Base-by-base conservation (phyloP, 2,113 vertebrate genomes). In the Rhinogobius similis region DNA sequence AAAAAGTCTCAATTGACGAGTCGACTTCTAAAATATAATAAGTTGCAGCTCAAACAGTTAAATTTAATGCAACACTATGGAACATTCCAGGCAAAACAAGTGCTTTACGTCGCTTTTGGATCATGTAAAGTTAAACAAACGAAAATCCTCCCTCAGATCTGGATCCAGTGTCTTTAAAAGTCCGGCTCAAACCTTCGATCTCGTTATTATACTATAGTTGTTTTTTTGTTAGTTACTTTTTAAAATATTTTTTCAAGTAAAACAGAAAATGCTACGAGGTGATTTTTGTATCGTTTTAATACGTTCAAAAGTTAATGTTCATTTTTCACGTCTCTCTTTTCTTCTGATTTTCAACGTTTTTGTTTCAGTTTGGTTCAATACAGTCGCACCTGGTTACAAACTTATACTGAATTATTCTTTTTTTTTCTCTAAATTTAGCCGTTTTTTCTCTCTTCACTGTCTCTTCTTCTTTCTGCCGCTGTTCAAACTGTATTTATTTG, bases 201-300 rank as follows among this genome's bases (percentile, higher is more conserved):
- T 11, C 20, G 67, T 73, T 70, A 70, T 82, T n/a, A n/a, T 67
- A 48, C 72, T 48, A 70, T 70, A 46, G 68, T 67, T 86, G 81
- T 90, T 88, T 83, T n/a, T 89, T 80, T 91, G 76, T 92, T 94
- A 91, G 83, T 93, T 93, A 92, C 88, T 93, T 95, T 93, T 92
- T 90, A 89, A 92, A 90, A 62, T 91, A 85, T 94, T 95, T 93
- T 95, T 94, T 96, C 94, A 92, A 92, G 90, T 91, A 91, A 92
- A 94, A 76, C 82, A 75, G 87, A 84, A 43, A 88, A 87, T 75
- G 84, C 84, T 85, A 81, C 10, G 59, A 76, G 68, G 74, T 80
- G 68, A 71, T 84, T 91, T 90, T 90, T 83, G 83, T 88, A 72
- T 85, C 87, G 64, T 88, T 89, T 86, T 61, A 73, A 67, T 65